Base-by-base conservation (phyloP, 2,888 invertebrate genomes). In the Nezara viridula region DNA sequence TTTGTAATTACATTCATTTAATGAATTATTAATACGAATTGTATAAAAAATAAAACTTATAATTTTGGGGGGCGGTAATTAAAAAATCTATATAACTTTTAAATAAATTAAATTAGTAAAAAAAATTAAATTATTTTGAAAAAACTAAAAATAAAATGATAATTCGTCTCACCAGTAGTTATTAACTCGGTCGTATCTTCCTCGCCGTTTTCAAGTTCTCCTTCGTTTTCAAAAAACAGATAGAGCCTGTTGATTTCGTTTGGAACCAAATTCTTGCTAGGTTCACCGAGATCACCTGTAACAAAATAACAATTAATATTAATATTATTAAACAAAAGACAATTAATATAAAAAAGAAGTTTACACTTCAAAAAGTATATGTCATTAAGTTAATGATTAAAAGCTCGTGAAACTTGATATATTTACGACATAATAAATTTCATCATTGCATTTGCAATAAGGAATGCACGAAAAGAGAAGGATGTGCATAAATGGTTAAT, bases 211-310 rank as follows among this genome's bases (percentile, higher is more conserved):
- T 73, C 77, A 44, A 66, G 44, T 16, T 77, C 77, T 37, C 24
- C 50, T 40, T 86, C 86, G 32, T 66, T 88, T 27, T 55, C 73
- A 49, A 88, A 88, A 37, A 88, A 88, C 73, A 88, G 47, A 27
- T 88, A 88, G n/a, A 88, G 50, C 14, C 88, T 16, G 77, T 88
- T 88, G 73, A 73, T 44, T 24, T 88, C 88, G 50, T 88, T 88
- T 0, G 88, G 88, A 32, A 88, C 88, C 40, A 88, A 73, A 77
- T 88, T 88, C 37, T 88, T 44, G 2, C 88, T 66, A 16, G 88
- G 88, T 32, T 88, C 88, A 7, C 73, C 88, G 44, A 88, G 88
- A 66, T 88, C 88, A 49, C 88, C 88, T 88, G 49, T 2, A 73
- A 60, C 44, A 60, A 87, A 3, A 47, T 19, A 3, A 81, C 12